Base-by-base conservation (phyloP, 2,888 invertebrate genomes). In the Melieria crassipennis region DNA sequence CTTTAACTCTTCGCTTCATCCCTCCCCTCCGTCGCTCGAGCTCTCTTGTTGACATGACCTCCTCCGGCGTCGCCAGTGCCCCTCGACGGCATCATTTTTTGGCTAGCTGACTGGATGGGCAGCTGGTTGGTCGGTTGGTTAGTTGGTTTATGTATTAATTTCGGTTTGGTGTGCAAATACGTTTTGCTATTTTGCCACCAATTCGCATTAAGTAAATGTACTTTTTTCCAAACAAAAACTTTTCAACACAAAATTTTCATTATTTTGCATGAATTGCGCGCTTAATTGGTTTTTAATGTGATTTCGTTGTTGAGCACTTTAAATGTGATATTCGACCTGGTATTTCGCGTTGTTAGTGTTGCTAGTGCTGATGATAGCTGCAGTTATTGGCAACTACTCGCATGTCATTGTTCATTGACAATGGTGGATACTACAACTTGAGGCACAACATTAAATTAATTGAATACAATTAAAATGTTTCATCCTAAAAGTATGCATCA, bases 151-250 rank as follows among this genome's bases (percentile, higher is more conserved):
- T 78, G 77, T 80, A 83, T 83, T 82, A 80, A 83, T 84, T 83
- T 84, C 77, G 82, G 80, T 81, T 80, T 79, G 79, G 78, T 83
- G 78, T 79, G 82, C 79, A 84, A 83, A 83, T 81, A 83, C 73
- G 80, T 78, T 83, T 82, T 74, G 74, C 79, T 62, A 52, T 45
- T 56, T 69, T 11, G 62, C 48, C 64, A 76, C 79, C 79, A 80
- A 83, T 80, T 81, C 77, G 78, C 83, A 83, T 81, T 83, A 65
- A 70, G 75, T 72, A 77, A 74, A 78, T 76, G 78, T 73, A 77
- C 76, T 77, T 80, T 67, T 66, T 72, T 67, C 64, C n/a, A 68
- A 58, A 65, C 62, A 73, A 66, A 57, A 47, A 56, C 70, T 63
- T 69, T 69, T 63, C 56, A 16, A 42, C 56, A 30, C 63, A 62